These are phyloP conservation scores for Pissodes strobi DNA, from an alignment of 1,140 invertebrate species.

Conservation along the genomic window DNA sequence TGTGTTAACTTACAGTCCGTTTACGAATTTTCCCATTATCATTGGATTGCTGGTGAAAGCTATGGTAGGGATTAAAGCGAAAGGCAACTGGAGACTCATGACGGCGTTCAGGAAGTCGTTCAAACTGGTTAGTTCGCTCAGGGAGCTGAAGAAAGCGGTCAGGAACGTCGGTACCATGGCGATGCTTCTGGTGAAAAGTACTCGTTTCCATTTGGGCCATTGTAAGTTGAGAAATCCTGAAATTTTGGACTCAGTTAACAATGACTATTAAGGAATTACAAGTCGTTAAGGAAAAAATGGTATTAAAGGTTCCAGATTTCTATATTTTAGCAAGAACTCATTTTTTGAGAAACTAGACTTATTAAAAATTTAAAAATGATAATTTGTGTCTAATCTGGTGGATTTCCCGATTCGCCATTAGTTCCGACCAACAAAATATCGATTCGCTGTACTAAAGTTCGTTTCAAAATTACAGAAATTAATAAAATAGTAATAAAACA, in stretches of 20 bases:
- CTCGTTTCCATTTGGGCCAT: conserved; percentile 88
- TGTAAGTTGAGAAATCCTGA: conserved; percentile 80
- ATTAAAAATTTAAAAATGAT: too few species aligned
- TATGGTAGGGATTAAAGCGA: conserved; percentile 83
- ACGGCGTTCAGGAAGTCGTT: conserved; percentile 91
- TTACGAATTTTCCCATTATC: conserved; percentile 85
- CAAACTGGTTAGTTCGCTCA: conserved; percentile 78
- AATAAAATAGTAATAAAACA: too few species aligned
- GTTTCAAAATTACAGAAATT: too few species aligned
- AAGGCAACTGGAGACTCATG: conserved; percentile 84
- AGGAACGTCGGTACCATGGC: conserved; percentile 90
- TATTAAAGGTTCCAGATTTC: neutral
- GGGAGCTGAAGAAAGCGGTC: conserved; percentile 74
- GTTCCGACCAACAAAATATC: too few species aligned
- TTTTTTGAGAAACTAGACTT: too few species aligned
- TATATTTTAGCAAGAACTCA: too few species aligned
- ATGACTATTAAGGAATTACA: too few species aligned
- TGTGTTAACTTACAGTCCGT: conserved; percentile 72
- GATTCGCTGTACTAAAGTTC: too few species aligned
- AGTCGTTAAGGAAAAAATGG: neutral
- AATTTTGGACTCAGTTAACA: neutral
- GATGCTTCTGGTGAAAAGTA: conserved; percentile 82
- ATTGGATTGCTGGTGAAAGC: conserved; percentile 81
- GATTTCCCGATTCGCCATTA: too few species aligned
- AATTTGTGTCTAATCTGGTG: too few species aligned